Percentiles rank a stretch among this genome's conserved stretches.
Conservation (phyloP, 2,888 invertebrate species). For the Torymus auratus region DNA sequence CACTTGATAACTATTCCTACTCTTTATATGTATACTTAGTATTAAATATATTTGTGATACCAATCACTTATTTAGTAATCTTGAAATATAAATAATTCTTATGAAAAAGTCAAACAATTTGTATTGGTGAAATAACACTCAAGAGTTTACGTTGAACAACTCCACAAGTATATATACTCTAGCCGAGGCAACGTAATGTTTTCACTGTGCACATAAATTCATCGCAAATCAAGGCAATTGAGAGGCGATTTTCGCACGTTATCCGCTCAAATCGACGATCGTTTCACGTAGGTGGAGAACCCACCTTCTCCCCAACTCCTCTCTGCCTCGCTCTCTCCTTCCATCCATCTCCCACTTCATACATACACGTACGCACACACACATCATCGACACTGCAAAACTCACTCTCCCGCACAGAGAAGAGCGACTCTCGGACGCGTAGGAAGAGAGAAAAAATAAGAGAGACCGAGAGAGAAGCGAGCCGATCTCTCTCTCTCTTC, state of each 20-base stretch:
- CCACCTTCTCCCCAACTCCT: not conserved
- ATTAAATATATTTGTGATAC: too few species aligned
- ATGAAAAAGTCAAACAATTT: too few species aligned
- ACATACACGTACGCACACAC: not conserved
- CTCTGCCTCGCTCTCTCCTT: conserved; percentile 8
- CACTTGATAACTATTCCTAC: too few species aligned
- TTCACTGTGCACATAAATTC: conserved; percentile 48
- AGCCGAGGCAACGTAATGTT: not conserved
- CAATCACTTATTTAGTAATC: not conserved
- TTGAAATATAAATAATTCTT: too few species aligned
- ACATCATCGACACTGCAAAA: conserved; percentile 16
- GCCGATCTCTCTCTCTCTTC: too few species aligned
- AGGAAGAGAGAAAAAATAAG: conserved; percentile 61
- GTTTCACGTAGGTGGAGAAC: conserved; percentile 43
- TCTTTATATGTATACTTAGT: too few species aligned
- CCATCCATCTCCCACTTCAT: not conserved
- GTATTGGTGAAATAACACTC: too few species aligned
- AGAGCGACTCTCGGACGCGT: conserved; percentile 51
- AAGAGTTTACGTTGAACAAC: not conserved
- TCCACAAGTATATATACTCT: not conserved
- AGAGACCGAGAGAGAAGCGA: conserved; percentile 61
- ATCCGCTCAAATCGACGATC: conserved; percentile 55
- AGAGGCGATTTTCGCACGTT: conserved; percentile 58
- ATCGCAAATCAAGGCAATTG: conserved; percentile 50
- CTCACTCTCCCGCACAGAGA: conserved; percentile 34